Conservation (phyloP, 2,113 vertebrate species). For the Aegithalos caudatus region DNA sequence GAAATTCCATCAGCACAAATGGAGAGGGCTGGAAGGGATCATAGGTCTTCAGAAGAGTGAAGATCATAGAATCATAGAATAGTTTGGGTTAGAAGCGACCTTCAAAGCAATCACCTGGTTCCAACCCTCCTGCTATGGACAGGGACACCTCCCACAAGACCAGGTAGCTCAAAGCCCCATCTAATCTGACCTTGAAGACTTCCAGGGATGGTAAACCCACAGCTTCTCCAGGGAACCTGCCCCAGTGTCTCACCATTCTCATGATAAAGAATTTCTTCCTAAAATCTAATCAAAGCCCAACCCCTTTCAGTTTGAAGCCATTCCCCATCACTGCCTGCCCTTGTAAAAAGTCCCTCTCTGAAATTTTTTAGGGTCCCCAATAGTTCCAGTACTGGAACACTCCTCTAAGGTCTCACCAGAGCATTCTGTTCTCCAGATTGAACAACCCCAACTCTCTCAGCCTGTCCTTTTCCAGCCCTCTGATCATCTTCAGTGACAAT, state of each 20-base stretch:
- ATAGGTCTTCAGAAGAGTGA: background rate
- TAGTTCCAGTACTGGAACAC: background rate
- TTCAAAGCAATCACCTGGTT: background rate
- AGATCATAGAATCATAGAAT: background rate
- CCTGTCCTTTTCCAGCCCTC: background rate
- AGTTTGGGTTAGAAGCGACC: background rate
- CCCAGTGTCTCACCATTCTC: background rate
- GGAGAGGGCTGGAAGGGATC: background rate
- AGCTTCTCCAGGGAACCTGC: background rate
- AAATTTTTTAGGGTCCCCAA: background rate
- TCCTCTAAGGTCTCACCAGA: background rate
- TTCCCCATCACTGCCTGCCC: background rate
- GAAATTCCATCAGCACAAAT: background rate
- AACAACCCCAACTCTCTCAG: background rate
- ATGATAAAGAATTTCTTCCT: background rate
- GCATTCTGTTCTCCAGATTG: background rate
- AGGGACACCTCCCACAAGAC: background rate
- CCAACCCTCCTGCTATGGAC: background rate
- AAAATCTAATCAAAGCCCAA: background rate
- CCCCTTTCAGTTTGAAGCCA: background rate
- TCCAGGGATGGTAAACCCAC: background rate
- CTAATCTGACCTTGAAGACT: background rate
- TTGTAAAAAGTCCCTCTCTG: background rate
- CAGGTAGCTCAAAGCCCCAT: background rate
- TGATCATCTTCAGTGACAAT: background rate